Percentiles rank a stretch among this genome's conserved stretches.
Conservation (phyloP, 2,113 vertebrate species). For the Equus quagga region DNA sequence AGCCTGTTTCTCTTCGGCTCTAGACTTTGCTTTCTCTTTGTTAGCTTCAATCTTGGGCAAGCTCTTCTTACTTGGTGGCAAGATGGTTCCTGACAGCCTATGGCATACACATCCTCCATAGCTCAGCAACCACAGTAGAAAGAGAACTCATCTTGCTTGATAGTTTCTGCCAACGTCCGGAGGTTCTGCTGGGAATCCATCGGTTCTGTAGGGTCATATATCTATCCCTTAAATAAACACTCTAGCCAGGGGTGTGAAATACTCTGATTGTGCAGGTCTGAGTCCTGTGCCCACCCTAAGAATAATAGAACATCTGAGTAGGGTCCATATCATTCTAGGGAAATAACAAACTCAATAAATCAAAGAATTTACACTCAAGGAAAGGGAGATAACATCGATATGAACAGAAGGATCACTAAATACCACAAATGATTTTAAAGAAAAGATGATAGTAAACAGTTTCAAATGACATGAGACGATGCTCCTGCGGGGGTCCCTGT, state of each 20-base stretch:
- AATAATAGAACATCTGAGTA: conserved; percentile 11
- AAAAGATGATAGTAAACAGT: background rate
- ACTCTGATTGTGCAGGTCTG: background rate
- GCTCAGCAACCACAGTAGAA: background rate
- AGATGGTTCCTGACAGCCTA: background rate
- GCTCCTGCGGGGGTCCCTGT: background rate
- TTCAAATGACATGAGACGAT: background rate
- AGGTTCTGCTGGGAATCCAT: background rate
- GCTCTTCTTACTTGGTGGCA: background rate
- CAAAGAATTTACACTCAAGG: background rate
- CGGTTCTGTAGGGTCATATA: background rate
- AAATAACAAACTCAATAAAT: background rate
- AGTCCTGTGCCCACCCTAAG: background rate
- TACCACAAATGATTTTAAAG: background rate
- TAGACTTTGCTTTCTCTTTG: background rate
- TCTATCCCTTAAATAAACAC: background rate
- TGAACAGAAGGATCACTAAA: background rate
- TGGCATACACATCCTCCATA: background rate
- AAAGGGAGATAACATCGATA: background rate
- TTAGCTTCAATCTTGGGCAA: background rate
- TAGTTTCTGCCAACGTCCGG: background rate
- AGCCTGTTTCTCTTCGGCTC: background rate
- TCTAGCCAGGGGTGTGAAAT: background rate
- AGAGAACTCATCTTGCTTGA: background rate
- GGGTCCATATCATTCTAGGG: background rate